Evolutionary conservation across 2,888 invertebrate genomes (phyloP).

Genomic region (Drosophila neotestacea): DNA sequence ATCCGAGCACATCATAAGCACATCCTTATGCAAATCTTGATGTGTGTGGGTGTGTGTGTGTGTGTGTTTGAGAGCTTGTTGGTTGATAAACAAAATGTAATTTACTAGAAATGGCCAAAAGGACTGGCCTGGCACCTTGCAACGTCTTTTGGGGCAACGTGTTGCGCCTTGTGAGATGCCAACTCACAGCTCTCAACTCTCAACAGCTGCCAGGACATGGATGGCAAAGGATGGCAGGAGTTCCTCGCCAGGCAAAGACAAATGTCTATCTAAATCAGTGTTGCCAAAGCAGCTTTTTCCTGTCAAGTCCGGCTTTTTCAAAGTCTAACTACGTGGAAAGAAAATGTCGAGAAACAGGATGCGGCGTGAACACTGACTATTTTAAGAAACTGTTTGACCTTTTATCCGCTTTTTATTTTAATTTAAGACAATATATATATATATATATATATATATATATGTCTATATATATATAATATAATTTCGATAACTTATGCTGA

Average conservation of each 20-base stretch:
- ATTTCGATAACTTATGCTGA: too few species aligned
- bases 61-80: constrained; percentile 20
- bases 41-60: constrained; percentile 30
- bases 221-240: constrained; percentile 8
- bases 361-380: too few species aligned
- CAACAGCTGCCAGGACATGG: constrained; percentile 60
- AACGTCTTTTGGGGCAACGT: constrained; percentile 73
- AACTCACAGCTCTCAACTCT: constrained; percentile 8
- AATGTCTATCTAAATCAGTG: constrained; percentile 59
- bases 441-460: too few species aligned
- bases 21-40: constrained; percentile 76
- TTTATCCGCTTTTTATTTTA: too few species aligned
- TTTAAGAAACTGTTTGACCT: too few species aligned
- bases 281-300: too few species aligned
- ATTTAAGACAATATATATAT: too few species aligned
- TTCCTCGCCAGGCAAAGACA: constrained; percentile 46
- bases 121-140: constrained; percentile 48
- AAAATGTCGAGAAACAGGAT: too few species aligned
- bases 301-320: too few species aligned
- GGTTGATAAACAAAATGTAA: constrained; percentile 80
- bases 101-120: constrained; percentile 66
- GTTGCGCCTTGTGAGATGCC: constrained; percentile 71
- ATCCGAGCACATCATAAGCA: constrained; percentile 76
- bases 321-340: too few species aligned
- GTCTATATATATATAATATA: too few species aligned